Base-by-base conservation (phyloP, 2,113 vertebrate genomes). In the Orthonyx spaldingii region DNA sequence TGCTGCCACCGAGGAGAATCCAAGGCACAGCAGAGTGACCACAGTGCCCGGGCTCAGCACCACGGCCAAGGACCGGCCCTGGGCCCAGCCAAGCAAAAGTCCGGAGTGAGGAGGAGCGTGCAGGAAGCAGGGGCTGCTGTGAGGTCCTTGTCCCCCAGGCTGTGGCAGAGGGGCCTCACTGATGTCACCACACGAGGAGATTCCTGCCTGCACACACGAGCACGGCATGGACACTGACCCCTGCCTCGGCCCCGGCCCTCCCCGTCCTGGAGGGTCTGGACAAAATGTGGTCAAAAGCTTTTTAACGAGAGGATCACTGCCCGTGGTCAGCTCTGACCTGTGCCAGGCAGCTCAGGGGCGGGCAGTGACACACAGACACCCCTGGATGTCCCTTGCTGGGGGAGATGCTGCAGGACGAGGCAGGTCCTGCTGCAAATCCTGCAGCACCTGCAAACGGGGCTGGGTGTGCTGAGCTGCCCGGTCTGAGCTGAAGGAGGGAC, bases 41-140 rank as follows among this genome's bases (percentile, higher is more conserved):
- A 0, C 59, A 26, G 49, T 10, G 35, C 17, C 24, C 1, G 1
- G 9, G 60, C 60, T 44, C 13, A 3, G 47, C 49, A 39, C 27
- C 56, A 32, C 1, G 12, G 26, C 47, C 57, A 9, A 63, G 81
- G 47, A 44, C 37, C 0, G 1, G 24, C 11, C 21, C 9, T 3
- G 7, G 28, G 18, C 16, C 13, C 24, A 6, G 27, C 16, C 50
- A 24, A 26, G 35, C 7, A 6, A 21, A 59, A 69, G 14, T 32
- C 41, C 9, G n/a, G 39, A 53, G 39, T 0, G 1, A n/a, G 44
- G 56, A 24, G 14, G 28, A 52, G 49, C 1, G 13, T 0, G 20
- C 32, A n/a, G 68, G 59, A 57, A 52, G 68, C 9, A 7, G 60
- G 28, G 13, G 27, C n/a, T 18, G 28, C 77, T 6, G 0, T 4